phyloP scores from a whole-genome alignment of 2,113 vertebrate species.

The Pelecanoides urinatrix region DNA sequence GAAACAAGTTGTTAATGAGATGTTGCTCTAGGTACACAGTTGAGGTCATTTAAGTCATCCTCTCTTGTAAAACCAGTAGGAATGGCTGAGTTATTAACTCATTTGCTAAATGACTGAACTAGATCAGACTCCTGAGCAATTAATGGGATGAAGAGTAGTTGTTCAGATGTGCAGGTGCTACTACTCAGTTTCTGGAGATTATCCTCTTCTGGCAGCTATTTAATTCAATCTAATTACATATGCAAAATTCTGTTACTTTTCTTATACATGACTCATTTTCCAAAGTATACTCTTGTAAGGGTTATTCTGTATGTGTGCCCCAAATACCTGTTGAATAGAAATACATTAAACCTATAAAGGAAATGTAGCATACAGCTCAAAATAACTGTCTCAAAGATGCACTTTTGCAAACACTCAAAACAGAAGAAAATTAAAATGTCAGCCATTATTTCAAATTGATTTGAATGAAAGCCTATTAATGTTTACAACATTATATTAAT shows the following conservation, averaged over 20 bases:
- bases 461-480: neutral
- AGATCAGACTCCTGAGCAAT: conserved; percentile 66
- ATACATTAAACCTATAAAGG: neutral
- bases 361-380: neutral
- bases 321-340: neutral
- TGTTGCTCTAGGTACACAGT: neutral
- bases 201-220: conserved; percentile 34
- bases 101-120: conserved; percentile 62
- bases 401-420: neutral
- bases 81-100: conserved; percentile 70
- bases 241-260: conserved; percentile 24
- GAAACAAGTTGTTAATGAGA: neutral
- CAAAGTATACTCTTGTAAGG: neutral
- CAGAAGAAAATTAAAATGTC: neutral
- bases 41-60: conserved; percentile 39
- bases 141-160: conserved; percentile 22
- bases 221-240: conserved; percentile 51
- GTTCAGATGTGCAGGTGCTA: conserved; percentile 65
- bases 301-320: neutral
- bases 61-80: conserved; percentile 36
- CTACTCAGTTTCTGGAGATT: conserved; percentile 63
- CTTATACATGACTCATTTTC: neutral
- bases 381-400: neutral
- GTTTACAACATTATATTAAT: neutral
- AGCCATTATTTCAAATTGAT: neutral